phyloP scores from a whole-genome alignment of 1,140 invertebrate genomes.

The Chironomus striatipennis region DNA sequence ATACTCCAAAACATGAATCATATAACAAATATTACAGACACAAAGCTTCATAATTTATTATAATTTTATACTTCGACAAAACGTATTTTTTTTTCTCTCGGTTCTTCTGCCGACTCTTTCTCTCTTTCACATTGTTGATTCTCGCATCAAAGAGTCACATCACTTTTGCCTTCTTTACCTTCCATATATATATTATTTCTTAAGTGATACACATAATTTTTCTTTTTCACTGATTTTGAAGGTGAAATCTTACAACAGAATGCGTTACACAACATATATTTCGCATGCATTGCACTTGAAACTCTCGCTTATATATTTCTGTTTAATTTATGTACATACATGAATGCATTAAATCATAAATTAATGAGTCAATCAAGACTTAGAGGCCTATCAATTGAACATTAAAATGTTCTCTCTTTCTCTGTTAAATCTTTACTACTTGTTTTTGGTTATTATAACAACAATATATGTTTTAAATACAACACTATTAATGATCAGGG shows the following conservation, averaged over 20 bases:
- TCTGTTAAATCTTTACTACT: background rate
- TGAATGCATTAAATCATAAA: constrained; percentile 3
- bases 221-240: constrained; percentile 16
- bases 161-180: too few species aligned
- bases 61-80: background rate
- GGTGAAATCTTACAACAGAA: constrained; percentile 19
- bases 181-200: too few species aligned
- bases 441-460: too few species aligned
- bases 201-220: constrained; percentile 9
- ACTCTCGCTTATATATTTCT: background rate
- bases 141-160: too few species aligned
- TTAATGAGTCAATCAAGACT: constrained; percentile 13
- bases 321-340: background rate
- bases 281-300: constrained; percentile 9
- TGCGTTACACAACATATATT: constrained; percentile 20
- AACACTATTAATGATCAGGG: constrained; percentile 6
- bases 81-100: background rate
- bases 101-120: background rate
- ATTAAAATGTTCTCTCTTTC: background rate
- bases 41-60: background rate
- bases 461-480: background rate
- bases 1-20: too few species aligned
- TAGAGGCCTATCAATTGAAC: background rate
- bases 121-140: too few species aligned
- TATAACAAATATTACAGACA: background rate